Evolutionary conservation across 2,113 vertebrate genomes (phyloP).

Genomic region (Tor tambroides): DNA sequence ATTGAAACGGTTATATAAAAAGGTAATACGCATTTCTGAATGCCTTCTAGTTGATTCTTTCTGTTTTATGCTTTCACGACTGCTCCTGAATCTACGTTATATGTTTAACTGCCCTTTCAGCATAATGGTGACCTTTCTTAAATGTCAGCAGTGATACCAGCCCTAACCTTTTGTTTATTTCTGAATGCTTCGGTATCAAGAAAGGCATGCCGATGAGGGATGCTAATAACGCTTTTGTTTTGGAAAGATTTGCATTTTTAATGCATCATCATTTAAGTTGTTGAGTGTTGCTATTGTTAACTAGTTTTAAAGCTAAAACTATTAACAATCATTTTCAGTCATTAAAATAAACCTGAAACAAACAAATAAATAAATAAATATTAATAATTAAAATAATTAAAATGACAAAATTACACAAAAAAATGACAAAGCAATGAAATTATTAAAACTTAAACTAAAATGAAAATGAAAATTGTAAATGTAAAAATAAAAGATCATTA

Average conservation of each 20-base stretch:
- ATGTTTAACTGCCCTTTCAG: constrained; percentile 21
- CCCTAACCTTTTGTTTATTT: constrained; percentile 7
- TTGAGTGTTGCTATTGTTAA: neutral
- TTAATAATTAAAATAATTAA: neutral
- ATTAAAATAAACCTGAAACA: neutral
- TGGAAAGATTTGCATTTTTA: neutral
- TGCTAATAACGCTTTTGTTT: neutral
- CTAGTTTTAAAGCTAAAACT: neutral
- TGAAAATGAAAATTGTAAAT: too few species aligned
- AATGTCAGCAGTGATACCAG: constrained; percentile 20
- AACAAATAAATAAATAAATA: neutral
- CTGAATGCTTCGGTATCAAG: neutral
- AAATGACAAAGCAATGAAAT: neutral
- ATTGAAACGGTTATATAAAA: neutral
- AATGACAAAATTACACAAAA: neutral
- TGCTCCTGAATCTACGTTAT: neutral
- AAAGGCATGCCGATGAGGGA: neutral
- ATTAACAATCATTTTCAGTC: neutral
- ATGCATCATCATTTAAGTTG: neutral
- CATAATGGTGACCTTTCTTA: constrained; percentile 20
- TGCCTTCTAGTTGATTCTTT: neutral
- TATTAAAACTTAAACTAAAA: neutral
- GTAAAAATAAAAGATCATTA: neutral
- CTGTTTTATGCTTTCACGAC: neutral
- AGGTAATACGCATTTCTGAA: too few species aligned